Evolutionary conservation across 2,113 vertebrate genomes (phyloP), one percentile per base, ranked within the genome.

Genomic region (Phocoena sinus): DNA sequence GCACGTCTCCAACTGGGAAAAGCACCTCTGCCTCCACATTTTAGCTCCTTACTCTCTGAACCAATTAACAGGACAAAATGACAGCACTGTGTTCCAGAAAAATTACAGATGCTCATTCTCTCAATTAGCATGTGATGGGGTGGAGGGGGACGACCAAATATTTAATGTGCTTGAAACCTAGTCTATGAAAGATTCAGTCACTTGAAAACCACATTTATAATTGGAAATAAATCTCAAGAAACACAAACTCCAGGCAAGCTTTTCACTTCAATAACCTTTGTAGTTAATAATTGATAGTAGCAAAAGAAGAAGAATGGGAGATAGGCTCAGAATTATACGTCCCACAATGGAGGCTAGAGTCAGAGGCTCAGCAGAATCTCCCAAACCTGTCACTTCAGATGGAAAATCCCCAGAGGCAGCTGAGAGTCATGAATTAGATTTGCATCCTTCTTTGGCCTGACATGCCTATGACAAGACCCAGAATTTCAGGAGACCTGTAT

Each of bases 151-250:
- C 15, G 25, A 96, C 50, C 86, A 96, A 97, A 81, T 96, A 97
- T 90, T 95, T 94, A 92, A 95, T 95, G 86, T 94, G 58, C 65
- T 91, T 80, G 15, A 96, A 94, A 86, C 91, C 38, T 56, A 26
- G 82, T 91, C 62, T 93, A 79, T 76, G 74, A 97, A 96, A 95
- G 62, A 96, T 68, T 98, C 60, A 91, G 93, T 31, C 14, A 1
- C 83, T 94, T 93, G 91, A 96, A 98, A 97, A 94, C 26, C 92
- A 92, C 79, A 96, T 94, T 95, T 88, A 95, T 92, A 94, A 95
- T 47, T 93, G 80, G 91, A 95, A 96, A 91, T 97, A 97, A 96
- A 97, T 96, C 89, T 87, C 83, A n/a, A 98, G 95, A 95, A 97
- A 97, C 94, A 95, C n/a, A 95, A 97, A 98, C 92, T 94, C 1